Percentiles rank a stretch among this genome's conserved stretches.
Evolutionary conservation across 37 sponge, comb jelly and placozoan genomes (phyloP).

Genomic region (Spongilla lacustris): DNA sequence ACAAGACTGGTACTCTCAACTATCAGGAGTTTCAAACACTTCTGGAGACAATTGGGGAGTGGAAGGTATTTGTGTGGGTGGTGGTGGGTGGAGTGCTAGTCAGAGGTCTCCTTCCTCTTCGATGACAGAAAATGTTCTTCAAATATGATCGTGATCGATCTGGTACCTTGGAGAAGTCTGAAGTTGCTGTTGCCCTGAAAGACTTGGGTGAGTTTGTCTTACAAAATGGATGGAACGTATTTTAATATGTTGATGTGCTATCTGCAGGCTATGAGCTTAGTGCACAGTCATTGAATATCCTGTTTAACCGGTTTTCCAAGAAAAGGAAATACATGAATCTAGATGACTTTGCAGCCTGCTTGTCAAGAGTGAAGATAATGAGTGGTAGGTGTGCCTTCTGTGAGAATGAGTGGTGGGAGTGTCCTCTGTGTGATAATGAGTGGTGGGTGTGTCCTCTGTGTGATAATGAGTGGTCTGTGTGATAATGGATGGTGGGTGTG

Average conservation of each 20-base stretch:
- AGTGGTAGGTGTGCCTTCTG: slow-evolving; percentile 22
- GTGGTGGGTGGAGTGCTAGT: background rate
- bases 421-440: too few relatives aligned
- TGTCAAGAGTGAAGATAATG: slow-evolving; percentile 75
- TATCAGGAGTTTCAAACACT: slow-evolving; percentile 64
- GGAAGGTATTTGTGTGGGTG: slow-evolving; percentile 59
- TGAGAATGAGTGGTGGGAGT: too few relatives aligned
- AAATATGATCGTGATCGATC: slow-evolving; percentile 70
- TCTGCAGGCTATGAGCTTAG: slow-evolving; percentile 59
- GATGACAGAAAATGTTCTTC: slow-evolving; percentile 59
- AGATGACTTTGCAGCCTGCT: slow-evolving; percentile 77
- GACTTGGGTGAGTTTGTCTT: slow-evolving; percentile 54
- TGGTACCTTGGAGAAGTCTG: slow-evolving; percentile 74
- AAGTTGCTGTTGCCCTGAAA: slow-evolving; percentile 34
- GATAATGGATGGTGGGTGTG: too few relatives aligned
- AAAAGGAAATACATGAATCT: slow-evolving; percentile 70
- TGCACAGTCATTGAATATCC: slow-evolving; percentile 7
- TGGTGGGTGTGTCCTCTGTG: too few relatives aligned
- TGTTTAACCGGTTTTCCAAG: slow-evolving; percentile 76
- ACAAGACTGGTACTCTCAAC: slow-evolving; percentile 72
- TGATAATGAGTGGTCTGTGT: too few relatives aligned
- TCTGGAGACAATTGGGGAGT: slow-evolving; percentile 61
- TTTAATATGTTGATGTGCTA: background rate
- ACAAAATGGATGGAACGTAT: too few relatives aligned
- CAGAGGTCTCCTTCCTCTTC: background rate